Base-by-base conservation (phyloP, 2,113 vertebrate species). In the Chaenogobius annularis region DNA sequence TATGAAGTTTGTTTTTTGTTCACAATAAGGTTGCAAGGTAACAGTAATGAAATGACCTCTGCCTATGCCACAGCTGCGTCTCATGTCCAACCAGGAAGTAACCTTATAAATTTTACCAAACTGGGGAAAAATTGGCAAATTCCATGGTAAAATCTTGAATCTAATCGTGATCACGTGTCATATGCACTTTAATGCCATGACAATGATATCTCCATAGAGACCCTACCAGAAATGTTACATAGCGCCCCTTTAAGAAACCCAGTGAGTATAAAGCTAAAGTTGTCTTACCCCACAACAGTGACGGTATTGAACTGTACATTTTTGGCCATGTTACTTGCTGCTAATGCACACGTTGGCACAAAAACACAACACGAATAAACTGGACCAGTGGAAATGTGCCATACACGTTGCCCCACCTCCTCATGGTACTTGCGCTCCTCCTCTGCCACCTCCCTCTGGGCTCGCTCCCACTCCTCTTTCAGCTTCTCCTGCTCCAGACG, bases 391-490 rank as follows among this genome's bases (percentile, higher is more conserved):
- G 31, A 17, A 12, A 9, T 23, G n/a, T 56, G n/a, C 52, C 17
- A 58, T 13, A 58, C 4, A 14, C 22, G 13, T 26, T 59, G 23
- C 75, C 84, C 70, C 94, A 98, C 98, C 96, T 99, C 96, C 84
- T 99, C 96, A 0, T 98, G 96, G 87, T 96, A 98, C 93, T 94
- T 95, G 74, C 94, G 95, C 35, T 95, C 98, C 78, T 99, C 97
- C 76, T 97, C 96, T 66, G 95, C 96, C 80, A 99, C 98, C 83
- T 99, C 98, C 86, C 91, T 96, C 81, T 99, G 98, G 1, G 98
- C 97, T 48, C 92, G 95, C 89, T 99, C 97, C 98, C 98, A 99
- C 84, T 98, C 97, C 81, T 95, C 93, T 86, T 96, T 98, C 86
- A 99, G 92, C 87, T 96, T 98, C 91, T 96, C 93, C 91, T 99